A percentile compares a stretch with the other conserved stretches of the same genome.
Evolutionary conservation across 2,797 vertebrate genomes (phyloP).

Genomic region (Malacoraja senta): DNA sequence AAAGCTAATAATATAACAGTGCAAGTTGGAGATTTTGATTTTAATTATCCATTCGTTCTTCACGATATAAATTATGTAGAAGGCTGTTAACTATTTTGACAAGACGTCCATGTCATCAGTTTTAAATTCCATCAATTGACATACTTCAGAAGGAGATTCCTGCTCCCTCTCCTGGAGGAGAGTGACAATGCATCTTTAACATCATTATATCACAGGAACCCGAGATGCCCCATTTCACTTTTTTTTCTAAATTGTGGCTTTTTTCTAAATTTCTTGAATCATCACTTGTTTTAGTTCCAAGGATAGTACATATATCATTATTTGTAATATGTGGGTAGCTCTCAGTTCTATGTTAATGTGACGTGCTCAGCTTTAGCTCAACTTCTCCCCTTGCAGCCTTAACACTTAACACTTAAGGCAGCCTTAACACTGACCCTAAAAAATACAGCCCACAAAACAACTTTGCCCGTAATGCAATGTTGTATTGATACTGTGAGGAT

Average conservation of each 20-base stretch:
- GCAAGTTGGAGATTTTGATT: neutral
- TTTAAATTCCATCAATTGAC: neutral
- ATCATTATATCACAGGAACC: neutral
- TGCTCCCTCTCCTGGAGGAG: slow-evolving; percentile 30
- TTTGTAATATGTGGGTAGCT: neutral
- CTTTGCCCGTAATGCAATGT: neutral
- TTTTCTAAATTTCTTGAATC: neutral
- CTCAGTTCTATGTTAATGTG: neutral
- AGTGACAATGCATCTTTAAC: neutral
- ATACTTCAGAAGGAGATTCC: neutral
- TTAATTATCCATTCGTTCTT: neutral
- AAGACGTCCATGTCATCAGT: neutral
- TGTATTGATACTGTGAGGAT: neutral
- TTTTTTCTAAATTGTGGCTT: neutral
- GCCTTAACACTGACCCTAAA: neutral
- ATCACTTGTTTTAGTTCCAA: neutral
- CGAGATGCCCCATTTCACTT: no score
- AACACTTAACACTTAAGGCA: neutral
- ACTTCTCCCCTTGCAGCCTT: neutral
- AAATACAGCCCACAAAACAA: neutral
- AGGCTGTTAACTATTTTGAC: neutral
- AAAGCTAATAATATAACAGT: neutral
- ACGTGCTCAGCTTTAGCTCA: neutral
- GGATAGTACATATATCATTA: neutral
- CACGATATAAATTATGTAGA: neutral